phyloP scores from a whole-genome alignment of 2,797 vertebrate genomes.

The Vireo griseus region DNA sequence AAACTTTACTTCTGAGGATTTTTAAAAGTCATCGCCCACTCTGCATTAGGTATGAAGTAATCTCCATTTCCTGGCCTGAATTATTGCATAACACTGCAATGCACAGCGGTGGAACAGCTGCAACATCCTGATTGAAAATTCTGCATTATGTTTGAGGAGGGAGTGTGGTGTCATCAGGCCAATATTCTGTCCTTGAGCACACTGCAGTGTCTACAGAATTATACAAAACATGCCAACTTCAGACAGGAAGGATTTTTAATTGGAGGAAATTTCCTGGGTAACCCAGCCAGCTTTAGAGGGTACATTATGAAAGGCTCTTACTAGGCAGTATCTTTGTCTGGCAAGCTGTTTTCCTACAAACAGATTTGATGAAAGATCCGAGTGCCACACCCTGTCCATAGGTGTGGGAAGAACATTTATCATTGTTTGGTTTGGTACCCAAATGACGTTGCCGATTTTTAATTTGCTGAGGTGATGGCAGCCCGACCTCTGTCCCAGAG shows the following conservation, averaged over 20 bases:
- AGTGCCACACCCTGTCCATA: not conserved
- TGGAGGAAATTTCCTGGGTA: not conserved
- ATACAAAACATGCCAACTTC: not conserved
- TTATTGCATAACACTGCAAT: not conserved
- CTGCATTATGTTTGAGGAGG: not conserved
- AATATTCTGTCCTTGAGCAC: not conserved
- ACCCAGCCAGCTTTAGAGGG: not conserved
- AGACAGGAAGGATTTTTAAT: not conserved
- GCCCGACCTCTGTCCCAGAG: not conserved
- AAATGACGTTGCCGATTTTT: not conserved
- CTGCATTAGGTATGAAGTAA: not conserved
- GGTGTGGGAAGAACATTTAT: not conserved
- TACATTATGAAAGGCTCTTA: not conserved
- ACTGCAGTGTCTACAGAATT: not conserved
- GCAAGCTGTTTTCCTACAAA: not conserved
- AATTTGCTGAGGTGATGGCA: not conserved
- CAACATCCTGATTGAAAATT: constrained; percentile 25
- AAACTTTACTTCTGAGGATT: not conserved
- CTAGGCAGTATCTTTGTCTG: not conserved
- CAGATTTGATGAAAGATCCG: not conserved
- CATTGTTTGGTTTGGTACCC: not conserved
- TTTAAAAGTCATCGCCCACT: not conserved
- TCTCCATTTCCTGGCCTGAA: not conserved
- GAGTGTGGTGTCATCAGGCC: not conserved
- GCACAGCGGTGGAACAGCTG: not conserved